Conservation (phyloP, 2,888 invertebrate species). For the Cecidostiba fungosa region DNA sequence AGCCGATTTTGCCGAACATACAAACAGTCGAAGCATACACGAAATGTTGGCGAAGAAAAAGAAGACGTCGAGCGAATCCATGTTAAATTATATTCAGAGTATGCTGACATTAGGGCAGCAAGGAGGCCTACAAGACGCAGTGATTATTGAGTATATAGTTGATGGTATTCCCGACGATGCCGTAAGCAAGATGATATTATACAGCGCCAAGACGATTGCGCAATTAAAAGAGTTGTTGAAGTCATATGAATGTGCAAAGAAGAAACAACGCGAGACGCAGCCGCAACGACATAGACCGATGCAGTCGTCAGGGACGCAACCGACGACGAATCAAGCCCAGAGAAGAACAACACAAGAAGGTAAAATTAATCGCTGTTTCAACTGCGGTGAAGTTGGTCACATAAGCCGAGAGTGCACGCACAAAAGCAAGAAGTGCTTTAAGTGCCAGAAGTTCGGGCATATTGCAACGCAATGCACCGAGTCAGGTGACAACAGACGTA, state of each 20-base stretch:
- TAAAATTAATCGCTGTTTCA: neutral
- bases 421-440: conserved; percentile 14
- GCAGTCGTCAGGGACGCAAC: neutral
- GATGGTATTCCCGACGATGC: neutral
- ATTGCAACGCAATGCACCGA: neutral
- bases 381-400: neutral
- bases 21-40: neutral
- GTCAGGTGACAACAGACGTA: neutral
- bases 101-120: neutral
- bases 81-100: neutral
- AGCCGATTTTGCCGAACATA: neutral
- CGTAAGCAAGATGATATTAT: neutral
- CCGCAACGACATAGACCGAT: neutral
- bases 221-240: neutral
- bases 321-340: neutral
- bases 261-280: neutral
- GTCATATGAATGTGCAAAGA: neutral
- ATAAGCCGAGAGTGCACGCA: neutral
- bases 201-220: neutral
- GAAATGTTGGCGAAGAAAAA: neutral
- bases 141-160: neutral
- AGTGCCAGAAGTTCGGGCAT: conserved; percentile 1
- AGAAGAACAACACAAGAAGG: neutral
- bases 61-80: neutral
- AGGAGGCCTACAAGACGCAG: neutral